Evolutionary conservation across 1,140 invertebrate genomes (phyloP), one percentile per base, ranked within the genome.

Genomic region (Berghia stephanieae): DNA sequence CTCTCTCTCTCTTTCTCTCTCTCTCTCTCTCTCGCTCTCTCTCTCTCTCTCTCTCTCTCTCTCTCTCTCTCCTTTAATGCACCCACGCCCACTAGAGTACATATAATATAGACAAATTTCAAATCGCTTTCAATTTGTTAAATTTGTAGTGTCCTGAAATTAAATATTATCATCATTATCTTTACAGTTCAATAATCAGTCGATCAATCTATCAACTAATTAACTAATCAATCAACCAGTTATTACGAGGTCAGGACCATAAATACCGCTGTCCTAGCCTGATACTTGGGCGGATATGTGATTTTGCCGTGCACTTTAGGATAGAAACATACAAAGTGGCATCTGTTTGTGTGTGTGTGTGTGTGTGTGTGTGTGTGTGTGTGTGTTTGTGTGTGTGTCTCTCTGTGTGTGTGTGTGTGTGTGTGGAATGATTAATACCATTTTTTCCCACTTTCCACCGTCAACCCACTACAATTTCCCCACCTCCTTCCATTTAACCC

Each of bases 1-100:
- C 42, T 72, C 70, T 72, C 1, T 72, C 70, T 72, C 16, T 72
- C 70, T 72, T 8, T 72, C 70, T 72, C 16, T 72, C 42, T 72
- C 16, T 72, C 42, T 72, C 16, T 72, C 70, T 72, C 16, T 72
- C 70, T 72, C 16, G 46, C 44, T 72, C 16, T 72, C 70, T 72
- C 16, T 69, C 67, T 69, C 67, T 69, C 27, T 72, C 70, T 72
- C 16, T 72, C 70, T 72, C 16, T 72, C 70, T 72, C 16, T 72
- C 67, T 69, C 6, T 69, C 67, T 69, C 6, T 69, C 67, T 40
- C 38, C n/a, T 18, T 31, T 36, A 3, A 13, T 16, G 27, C 3
- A 34, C 6, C 38, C 57, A 31, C 38, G 57, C 31, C 24, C 2
- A 16, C 38, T 36, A 34, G 31, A 27, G 38, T 10, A 10, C 57